Base-by-base conservation (phyloP, 2,113 vertebrate species). In the Myiozetetes cayanensis region DNA sequence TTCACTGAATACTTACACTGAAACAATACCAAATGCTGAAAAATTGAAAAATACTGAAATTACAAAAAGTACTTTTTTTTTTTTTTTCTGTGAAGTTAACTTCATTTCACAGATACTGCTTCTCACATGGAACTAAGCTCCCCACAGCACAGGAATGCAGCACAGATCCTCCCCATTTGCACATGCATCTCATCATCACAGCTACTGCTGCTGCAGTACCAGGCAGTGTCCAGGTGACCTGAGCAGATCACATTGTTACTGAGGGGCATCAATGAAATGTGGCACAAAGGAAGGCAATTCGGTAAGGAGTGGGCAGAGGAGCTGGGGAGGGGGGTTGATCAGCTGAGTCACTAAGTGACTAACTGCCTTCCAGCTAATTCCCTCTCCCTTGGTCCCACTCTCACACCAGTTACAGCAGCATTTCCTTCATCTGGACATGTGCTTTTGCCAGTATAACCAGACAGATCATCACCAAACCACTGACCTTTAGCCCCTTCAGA, bases 201-300 rank as follows among this genome's bases (percentile, higher is more conserved):
- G 66, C 18, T 66, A 2, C 25, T 1, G 47, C 8, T 25, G 53
- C 5, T 11, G 2, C 14, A 39, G 71, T 27, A 49, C 31, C 39
- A 30, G 52, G 28, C 47, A 33, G 37, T 5, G 22, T 8, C 27
- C 25, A 50, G 27, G 33, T 41, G 39, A 73, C n/a, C 30, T 30
- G 52, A 24, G 52, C n/a, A 63, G 5, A 20, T 9, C 43, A 1
- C 43, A 4, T 2, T 16, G 20, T 3, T 19, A 10, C 24, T 14
- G 50, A 25, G 55, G 4, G 41, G 4, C 30, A 66, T 5, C 2
- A 0, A 8, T 12, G 27, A 33, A 27, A 37, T 24, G 33, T 4
- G 30, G 18, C 31, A 17, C 71, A 37, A 8, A 55, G 37, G 53
- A 23, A 56, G 43, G 25, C 43, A 39, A 4, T 16, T 27, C 63